Percentiles rank a stretch among this genome's conserved stretches.
Conservation (phyloP, 2,888 invertebrate species). For the Papilio protenor region DNA sequence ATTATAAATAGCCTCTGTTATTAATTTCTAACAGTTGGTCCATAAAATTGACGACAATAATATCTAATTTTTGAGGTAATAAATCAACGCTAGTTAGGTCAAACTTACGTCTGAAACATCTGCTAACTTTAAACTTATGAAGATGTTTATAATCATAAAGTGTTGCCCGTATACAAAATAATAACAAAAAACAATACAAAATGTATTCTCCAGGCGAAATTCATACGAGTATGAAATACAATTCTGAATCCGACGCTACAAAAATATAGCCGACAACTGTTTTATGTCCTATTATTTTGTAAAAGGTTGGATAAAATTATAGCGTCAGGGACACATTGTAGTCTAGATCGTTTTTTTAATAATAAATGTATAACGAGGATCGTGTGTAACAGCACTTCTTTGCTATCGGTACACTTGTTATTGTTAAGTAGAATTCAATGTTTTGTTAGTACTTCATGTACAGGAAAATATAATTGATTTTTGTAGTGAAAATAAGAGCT, state of each 20-base stretch:
- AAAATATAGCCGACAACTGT: not conserved
- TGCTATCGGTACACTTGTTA: not conserved
- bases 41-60: not conserved
- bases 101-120: not conserved
- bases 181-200: not conserved
- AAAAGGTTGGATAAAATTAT: constrained; percentile 2
- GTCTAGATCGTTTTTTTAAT: constrained; percentile 9
- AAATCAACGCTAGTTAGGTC: not conserved
- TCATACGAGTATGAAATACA: not conserved
- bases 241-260: not conserved
- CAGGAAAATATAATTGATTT: not conserved
- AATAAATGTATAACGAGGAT: constrained; percentile 5
- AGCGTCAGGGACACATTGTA: constrained; percentile 6
- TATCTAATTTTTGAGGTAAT: not conserved
- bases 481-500: no score
- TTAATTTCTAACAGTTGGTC: not conserved
- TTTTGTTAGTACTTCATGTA: not conserved
- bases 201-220: not conserved
- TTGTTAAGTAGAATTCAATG: not conserved
- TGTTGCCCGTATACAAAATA: not conserved
- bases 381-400: not conserved
- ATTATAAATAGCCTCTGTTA: not conserved
- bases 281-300: constrained; percentile 4
- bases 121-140: not conserved
- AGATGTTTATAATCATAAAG: not conserved